Base-by-base conservation (phyloP, 37 sponge, comb jelly and placozoan species). In the Dysidea cf. avara region DNA sequence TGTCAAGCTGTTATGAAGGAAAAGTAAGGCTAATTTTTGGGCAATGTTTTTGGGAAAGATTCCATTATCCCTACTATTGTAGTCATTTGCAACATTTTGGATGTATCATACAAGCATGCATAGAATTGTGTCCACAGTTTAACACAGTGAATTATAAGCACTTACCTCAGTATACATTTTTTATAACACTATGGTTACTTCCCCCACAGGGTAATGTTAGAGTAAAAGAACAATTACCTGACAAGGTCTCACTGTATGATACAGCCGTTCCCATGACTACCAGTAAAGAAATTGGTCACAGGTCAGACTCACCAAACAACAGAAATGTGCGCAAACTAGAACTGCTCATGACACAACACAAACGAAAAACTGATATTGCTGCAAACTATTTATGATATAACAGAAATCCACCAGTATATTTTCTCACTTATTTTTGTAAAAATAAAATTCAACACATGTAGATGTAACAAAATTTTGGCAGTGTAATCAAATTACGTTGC, bases 291-390 rank as follows among this genome's bases (percentile, higher is more conserved):
- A 40, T 71, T 67, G 88, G 88, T 1, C 50, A 37, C 25, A 39
- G 68, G 21, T 22, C 51, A 18, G 9, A 72, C 24, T 31, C 60
- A 18, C 61, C 83, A 21, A 36, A 33, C 13, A 49, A 43, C 53
- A 60, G 33, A 25, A 68, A 52, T 5, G 77, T 87, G 17, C n/a
- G 21, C 0, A 54, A 75, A 52, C 34, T 87, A 35, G 87, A 87
- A 55, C 20, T 40, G 14, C 21, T 24, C 6, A 56, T 39, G 34
- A 48, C 53, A 43, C 54, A 77, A 39, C 54, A 52, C 16, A 88
- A 82, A 40, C 46, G 34, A 62, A 88, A 77, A 72, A 74, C 83
- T n/a, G 83, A 78, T 39, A 9, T 88, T 7, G 78, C 31, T 2
- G 49, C 13, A 3, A 73, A 34, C 22, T 59, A 62, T 7, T 7